phyloP scores from a whole-genome alignment of 2,797 vertebrate genomes.

The Propithecus perrieri region DNA sequence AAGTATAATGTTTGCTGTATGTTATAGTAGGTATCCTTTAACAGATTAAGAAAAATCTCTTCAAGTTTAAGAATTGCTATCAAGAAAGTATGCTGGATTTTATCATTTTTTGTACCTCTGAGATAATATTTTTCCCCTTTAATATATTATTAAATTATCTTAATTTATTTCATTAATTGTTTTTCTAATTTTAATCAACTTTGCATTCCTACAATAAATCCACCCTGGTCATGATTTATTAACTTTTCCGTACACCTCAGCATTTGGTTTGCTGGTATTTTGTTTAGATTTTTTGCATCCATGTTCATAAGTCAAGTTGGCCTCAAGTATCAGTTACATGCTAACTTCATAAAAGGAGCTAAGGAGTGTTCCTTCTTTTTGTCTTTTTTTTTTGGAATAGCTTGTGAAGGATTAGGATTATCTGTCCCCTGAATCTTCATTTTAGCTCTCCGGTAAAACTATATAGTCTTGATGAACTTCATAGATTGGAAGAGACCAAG shows the following conservation, averaged over 20 bases:
- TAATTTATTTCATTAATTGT: neutral
- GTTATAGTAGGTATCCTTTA: neutral
- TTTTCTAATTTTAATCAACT: slow-evolving; percentile 1
- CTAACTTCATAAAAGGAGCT: neutral
- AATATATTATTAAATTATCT: neutral
- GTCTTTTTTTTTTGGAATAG: neutral
- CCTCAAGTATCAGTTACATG: neutral
- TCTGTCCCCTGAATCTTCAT: neutral
- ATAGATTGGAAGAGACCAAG: neutral
- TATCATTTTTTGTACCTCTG: neutral
- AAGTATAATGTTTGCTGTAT: neutral
- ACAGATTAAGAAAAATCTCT: neutral
- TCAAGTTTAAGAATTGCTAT: neutral
- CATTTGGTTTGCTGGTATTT: slow-evolving; percentile 1
- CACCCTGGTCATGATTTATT: neutral
- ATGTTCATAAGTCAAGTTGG: neutral
- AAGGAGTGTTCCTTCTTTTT: neutral
- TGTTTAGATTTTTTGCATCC: neutral
- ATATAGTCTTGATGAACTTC: neutral
- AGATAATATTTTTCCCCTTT: neutral
- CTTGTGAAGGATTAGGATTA: neutral
- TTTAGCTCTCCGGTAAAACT: neutral
- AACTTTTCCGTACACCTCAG: slow-evolving; percentile 10
- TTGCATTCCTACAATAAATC: neutral
- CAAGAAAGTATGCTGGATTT: neutral